These are phyloP conservation scores for pig (Sus scrofa) DNA, from an alignment of 2,113 vertebrate genomes.

Conservation along the genomic window DNA sequence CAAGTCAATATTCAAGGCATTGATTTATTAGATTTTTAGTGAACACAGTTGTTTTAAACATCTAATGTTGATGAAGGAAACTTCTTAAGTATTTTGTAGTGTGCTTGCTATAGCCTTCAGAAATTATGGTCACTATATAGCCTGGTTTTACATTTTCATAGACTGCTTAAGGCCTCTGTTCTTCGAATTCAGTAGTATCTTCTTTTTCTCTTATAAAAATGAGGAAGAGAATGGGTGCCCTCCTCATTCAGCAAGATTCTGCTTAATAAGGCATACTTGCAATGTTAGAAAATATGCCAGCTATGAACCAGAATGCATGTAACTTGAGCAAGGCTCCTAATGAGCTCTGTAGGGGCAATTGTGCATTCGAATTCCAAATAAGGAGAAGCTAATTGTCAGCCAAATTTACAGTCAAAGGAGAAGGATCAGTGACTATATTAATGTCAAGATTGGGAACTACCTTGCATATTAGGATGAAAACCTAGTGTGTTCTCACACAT, in stretches of 20 bases:
- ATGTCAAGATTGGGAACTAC: conserved; percentile 49
- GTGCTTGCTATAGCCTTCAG: neutral
- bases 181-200: conserved; percentile 60
- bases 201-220: conserved; percentile 58
- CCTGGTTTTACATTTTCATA: conserved; percentile 56
- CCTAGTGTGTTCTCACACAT: conserved; percentile 19
- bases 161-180: conserved; percentile 8
- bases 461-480: conserved; percentile 54
- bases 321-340: conserved; percentile 74
- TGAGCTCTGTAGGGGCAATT: conserved; percentile 76
- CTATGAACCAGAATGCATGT: conserved; percentile 66
- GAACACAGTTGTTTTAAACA: conserved; percentile 3
- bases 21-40: conserved; percentile 25
- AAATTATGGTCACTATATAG: conserved; percentile 50
- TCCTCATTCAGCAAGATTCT: conserved; percentile 72
- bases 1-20: neutral
- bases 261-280: conserved; percentile 74
- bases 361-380: conserved; percentile 77
- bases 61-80: conserved; percentile 18
- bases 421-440: conserved; percentile 60
- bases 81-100: conserved; percentile 17
- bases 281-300: conserved; percentile 75
- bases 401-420: conserved; percentile 71
- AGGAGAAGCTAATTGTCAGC: conserved; percentile 79
- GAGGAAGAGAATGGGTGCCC: conserved; percentile 31